These are phyloP conservation scores for Callopanchax toddi DNA, from an alignment of 2,113 vertebrate genomes.

Conservation along the genomic window DNA sequence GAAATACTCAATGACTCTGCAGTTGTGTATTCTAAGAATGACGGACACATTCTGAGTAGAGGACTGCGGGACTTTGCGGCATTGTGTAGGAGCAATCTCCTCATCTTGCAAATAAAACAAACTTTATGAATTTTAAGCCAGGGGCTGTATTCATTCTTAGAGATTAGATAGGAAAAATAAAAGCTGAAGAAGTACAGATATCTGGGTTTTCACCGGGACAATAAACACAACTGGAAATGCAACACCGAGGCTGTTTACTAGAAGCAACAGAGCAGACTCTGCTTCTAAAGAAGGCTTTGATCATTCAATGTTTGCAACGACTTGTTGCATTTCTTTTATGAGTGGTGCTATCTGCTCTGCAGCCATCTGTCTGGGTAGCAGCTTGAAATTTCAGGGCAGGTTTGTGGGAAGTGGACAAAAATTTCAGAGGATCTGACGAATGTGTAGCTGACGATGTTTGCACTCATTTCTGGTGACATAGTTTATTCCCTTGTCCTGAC, in stretches of 20 bases:
- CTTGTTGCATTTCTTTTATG: not conserved
- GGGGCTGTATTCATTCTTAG: not conserved
- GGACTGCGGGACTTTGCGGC: not conserved
- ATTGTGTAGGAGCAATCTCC: not conserved
- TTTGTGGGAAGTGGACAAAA: not conserved
- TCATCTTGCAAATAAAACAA: not conserved
- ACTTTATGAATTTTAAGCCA: not conserved
- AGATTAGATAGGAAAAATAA: not conserved
- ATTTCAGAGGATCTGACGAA: not conserved
- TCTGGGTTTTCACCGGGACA: not conserved
- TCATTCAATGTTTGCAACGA: not conserved
- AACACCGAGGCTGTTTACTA: not conserved
- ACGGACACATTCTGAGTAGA: not conserved
- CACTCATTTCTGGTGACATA: not conserved
- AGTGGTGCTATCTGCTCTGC: not conserved
- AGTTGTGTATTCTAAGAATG: not conserved
- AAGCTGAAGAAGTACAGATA: not conserved
- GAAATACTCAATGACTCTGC: not conserved
- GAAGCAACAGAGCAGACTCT: not conserved
- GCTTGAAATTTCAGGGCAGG: not conserved
- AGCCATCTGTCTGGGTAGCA: not conserved
- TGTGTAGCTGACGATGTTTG: no score
- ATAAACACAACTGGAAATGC: not conserved
- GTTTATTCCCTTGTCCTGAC: not conserved
- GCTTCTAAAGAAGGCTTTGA: not conserved